Evolutionary conservation across 2,797 vertebrate genomes (phyloP).

Genomic region (Melopsittacus undulatus): DNA sequence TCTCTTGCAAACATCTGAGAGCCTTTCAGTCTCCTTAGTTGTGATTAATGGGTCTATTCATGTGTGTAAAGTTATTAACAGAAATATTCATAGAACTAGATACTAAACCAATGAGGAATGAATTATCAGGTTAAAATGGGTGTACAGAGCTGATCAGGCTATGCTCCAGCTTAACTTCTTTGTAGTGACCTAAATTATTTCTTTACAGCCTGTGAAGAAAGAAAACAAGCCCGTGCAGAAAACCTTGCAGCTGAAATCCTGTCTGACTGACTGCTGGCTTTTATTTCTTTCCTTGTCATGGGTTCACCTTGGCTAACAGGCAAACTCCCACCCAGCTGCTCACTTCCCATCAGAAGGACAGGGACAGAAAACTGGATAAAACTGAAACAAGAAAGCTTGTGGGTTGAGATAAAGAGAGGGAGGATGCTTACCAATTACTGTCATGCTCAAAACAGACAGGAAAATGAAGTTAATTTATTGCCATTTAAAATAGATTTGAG

Average conservation of each 20-base stretch:
- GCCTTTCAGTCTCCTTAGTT: slow-evolving; percentile 17
- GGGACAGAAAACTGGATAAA: not conserved
- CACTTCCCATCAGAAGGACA: not conserved
- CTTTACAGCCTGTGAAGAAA: not conserved
- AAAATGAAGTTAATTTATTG: not conserved
- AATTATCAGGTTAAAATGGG: slow-evolving; percentile 8
- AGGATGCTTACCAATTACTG: not conserved
- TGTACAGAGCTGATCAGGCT: not conserved
- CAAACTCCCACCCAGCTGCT: not conserved
- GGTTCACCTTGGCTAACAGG: not conserved
- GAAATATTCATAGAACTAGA: slow-evolving; percentile 26
- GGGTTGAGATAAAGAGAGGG: not conserved
- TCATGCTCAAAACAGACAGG: not conserved
- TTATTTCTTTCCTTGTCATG: not conserved
- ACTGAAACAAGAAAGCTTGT: not conserved
- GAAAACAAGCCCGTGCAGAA: not conserved
- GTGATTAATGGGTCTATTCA: slow-evolving; percentile 45
- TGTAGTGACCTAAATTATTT: not conserved
- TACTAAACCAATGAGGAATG: slow-evolving; percentile 16
- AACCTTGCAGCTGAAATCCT: not conserved
- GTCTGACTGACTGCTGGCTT: not conserved
- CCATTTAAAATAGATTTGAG: not conserved
- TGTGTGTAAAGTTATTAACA: slow-evolving; percentile 35
- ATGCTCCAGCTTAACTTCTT: not conserved
- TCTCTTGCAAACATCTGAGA: slow-evolving; percentile 4